Conservation (phyloP, 2,113 vertebrate species). For the Brachypodius melanocephalos region DNA sequence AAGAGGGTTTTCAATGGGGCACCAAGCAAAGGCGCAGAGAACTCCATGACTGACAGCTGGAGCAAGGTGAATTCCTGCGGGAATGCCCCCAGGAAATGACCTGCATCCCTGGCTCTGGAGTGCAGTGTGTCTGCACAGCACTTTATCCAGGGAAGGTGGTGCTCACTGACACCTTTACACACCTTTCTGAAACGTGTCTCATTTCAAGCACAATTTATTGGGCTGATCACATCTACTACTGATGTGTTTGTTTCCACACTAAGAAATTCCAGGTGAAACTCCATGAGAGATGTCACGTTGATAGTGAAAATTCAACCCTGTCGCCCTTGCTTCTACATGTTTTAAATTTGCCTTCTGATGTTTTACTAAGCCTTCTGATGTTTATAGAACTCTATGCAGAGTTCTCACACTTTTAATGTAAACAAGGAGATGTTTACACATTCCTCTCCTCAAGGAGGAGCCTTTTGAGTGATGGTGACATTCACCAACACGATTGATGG, state of each 20-base stretch:
- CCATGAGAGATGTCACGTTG: too few relatives aligned
- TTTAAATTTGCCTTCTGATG: too few relatives aligned
- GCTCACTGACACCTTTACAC: neutral
- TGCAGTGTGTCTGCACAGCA: neutral
- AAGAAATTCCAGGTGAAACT: neutral
- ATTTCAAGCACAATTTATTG: neutral
- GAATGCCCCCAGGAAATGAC: neutral
- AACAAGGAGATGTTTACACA: too few relatives aligned
- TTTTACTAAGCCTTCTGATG: too few relatives aligned
- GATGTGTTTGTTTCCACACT: neutral
- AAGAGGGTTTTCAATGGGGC: neutral
- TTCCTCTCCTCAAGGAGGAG: too few relatives aligned
- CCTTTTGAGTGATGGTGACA: too few relatives aligned
- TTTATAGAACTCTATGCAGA: too few relatives aligned
- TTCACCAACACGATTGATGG: too few relatives aligned
- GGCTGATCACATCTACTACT: neutral
- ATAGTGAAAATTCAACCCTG: neutral
- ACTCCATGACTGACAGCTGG: neutral
- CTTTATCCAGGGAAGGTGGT: neutral
- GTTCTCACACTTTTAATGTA: too few relatives aligned
- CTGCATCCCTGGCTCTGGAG: neutral
- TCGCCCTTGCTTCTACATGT: too few relatives aligned
- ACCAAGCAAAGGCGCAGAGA: neutral
- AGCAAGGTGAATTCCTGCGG: neutral
- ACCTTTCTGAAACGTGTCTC: neutral